phyloP scores from a whole-genome alignment of 2,797 vertebrate genomes.

The Prunella strophiata region DNA sequence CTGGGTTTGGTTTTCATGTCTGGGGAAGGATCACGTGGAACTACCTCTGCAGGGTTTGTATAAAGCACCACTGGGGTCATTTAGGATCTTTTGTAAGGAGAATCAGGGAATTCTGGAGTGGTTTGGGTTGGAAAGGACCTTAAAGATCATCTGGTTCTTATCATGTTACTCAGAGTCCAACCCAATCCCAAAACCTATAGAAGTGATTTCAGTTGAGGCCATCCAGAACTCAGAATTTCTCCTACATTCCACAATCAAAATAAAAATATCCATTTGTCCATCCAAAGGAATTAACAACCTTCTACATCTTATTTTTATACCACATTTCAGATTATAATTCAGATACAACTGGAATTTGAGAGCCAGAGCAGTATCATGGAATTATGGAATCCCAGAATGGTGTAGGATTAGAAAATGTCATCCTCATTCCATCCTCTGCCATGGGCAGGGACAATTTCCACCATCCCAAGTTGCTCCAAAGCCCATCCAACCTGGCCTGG shows the following conservation, averaged over 20 bases:
- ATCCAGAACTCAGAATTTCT: background rate
- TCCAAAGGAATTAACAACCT: background rate
- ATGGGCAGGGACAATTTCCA: background rate
- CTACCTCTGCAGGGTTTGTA: rapidly evolving
- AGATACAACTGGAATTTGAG: background rate
- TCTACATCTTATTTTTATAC: background rate
- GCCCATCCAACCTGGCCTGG: background rate
- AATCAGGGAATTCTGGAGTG: background rate
- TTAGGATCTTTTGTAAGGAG: background rate
- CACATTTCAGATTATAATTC: background rate
- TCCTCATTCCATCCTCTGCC: background rate
- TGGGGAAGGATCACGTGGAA: rapidly evolving
- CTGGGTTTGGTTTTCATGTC: rapidly evolving
- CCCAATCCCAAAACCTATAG: background rate
- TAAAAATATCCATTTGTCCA: background rate
- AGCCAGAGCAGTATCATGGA: background rate
- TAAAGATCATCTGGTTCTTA: background rate
- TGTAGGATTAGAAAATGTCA: background rate
- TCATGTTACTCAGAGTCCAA: background rate
- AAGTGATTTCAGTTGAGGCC: background rate
- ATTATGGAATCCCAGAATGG: background rate
- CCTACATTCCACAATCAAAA: background rate
- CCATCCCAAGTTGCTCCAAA: background rate
- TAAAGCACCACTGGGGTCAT: rapidly evolving
- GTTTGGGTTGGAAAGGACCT: background rate